These are phyloP conservation scores for Theretra japonica DNA, from an alignment of 2,888 invertebrate species.

Conservation along the genomic window DNA sequence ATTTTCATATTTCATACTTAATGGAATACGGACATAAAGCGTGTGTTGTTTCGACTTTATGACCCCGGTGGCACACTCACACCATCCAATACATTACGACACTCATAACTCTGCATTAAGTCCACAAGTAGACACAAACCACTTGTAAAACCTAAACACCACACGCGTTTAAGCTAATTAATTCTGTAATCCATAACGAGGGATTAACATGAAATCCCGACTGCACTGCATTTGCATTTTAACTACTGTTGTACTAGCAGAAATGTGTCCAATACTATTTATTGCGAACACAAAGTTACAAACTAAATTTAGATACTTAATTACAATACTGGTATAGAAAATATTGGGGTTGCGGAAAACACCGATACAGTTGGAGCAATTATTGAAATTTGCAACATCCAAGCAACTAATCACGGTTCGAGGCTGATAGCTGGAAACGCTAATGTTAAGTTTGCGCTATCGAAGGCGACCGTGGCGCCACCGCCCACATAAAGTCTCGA, in stretches of 20 bases:
- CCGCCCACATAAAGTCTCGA: constrained; percentile 60
- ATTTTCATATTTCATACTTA: constrained; percentile 57
- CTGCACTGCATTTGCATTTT: constrained; percentile 13
- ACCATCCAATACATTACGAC: constrained; percentile 2
- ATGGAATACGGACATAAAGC: constrained; percentile 52
- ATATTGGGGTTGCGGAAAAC: constrained; percentile 29
- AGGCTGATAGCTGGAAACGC: constrained; percentile 60
- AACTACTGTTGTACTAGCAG: constrained; percentile 16
- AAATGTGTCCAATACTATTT: constrained; percentile 22
- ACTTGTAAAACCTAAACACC: constrained; percentile 14
- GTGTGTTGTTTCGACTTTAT: constrained; percentile 33
- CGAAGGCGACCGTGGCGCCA: constrained; percentile 56
- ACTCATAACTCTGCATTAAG: constrained; percentile 22
- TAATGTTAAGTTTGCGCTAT: constrained; percentile 56
- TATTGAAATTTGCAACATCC: constrained; percentile 64
- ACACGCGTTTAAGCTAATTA: constrained; percentile 16
- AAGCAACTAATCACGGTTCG: constrained; percentile 65
- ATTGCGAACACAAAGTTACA: background rate
- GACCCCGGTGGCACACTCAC: constrained; percentile 2
- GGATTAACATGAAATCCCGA: constrained; percentile 17
- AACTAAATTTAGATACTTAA: constrained; percentile 12
- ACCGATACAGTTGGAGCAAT: constrained; percentile 50
- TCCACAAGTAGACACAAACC: constrained; percentile 12
- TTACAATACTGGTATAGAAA: constrained; percentile 25
- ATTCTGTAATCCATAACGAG: constrained; percentile 5